Percentiles rank a stretch among this genome's conserved stretches.
Conservation (phyloP, 2,113 vertebrate species). For the Rhabdornis inornatus region DNA sequence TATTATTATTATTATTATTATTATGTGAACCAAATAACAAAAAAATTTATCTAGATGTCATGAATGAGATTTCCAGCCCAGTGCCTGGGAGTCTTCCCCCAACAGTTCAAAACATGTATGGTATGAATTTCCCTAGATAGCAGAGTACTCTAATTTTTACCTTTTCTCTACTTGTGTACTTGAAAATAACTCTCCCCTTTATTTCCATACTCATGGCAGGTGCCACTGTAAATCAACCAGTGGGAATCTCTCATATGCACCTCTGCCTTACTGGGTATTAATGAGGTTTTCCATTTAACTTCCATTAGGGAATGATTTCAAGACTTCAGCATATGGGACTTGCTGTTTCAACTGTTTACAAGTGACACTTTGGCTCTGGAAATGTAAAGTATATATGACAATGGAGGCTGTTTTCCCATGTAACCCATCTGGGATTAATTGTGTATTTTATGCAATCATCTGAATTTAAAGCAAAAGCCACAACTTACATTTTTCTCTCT, state of each 20-base stretch:
- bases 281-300: conserved; percentile 30
- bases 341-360: conserved; percentile 4
- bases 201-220: neutral
- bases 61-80: neutral
- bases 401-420: neutral
- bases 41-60: neutral
- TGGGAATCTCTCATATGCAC: neutral
- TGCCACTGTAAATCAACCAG: conserved; percentile 40
- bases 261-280: conserved; percentile 16
- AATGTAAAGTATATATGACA: neutral
- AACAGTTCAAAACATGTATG: neutral
- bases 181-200: neutral
- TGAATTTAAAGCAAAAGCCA: neutral
- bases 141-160: neutral
- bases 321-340: neutral
- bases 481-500: neutral
- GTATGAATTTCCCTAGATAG: neutral
- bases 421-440: neutral
- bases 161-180: neutral
- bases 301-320: neutral
- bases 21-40: neutral
- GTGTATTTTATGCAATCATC: neutral
- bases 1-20: neutral
- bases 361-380: neutral
- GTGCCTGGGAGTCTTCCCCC: neutral